Conservation (phyloP, 2,888 invertebrate species). For the Eurytoma californica region DNA sequence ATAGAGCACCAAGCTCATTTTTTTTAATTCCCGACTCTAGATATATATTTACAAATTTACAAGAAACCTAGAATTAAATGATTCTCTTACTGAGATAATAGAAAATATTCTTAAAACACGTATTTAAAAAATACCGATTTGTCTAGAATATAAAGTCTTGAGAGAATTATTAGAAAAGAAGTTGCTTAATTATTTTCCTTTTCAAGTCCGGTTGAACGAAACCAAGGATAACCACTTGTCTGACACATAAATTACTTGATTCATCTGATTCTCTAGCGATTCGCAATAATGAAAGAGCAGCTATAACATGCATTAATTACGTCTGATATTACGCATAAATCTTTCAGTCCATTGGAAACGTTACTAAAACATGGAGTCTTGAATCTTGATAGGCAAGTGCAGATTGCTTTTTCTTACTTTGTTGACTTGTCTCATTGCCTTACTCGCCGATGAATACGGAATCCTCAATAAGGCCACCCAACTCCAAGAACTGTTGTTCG, state of each 20-base stretch:
- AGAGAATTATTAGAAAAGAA: constrained; percentile 7
- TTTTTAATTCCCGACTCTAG: neutral
- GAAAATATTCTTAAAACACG: neutral
- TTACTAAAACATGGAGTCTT: neutral
- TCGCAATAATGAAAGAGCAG: neutral
- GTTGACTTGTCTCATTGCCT: no score
- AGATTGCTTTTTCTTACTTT: no score
- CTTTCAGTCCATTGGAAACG: neutral
- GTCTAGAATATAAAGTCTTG: constrained; percentile 14
- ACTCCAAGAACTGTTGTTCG: constrained; percentile 72
- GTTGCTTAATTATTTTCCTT: constrained; percentile 38
- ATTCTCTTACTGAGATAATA: neutral
- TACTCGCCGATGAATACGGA: constrained; percentile 67
- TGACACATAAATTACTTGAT: constrained; percentile 9
- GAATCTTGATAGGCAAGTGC: neutral
- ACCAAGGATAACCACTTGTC: constrained; percentile 48
- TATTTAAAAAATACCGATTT: constrained; percentile 34
- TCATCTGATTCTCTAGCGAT: constrained; percentile 12
- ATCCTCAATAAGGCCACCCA: constrained; percentile 68
- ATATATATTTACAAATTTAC: constrained; percentile 49
- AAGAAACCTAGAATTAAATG: neutral
- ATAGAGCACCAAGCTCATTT: neutral
- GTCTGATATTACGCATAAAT: constrained; percentile 3
- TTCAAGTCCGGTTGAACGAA: constrained; percentile 35
- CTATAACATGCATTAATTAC: neutral